Evolutionary conservation across 2,113 vertebrate genomes (phyloP).

Genomic region (Bos taurus): ARS-UCD2.0 NC_037341.1:45164001-45164500

Average conservation of each 20-base stretch:
- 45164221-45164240: background rate
- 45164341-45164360: background rate
- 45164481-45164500: background rate
- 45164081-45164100: background rate
- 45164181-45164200: background rate
- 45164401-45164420: background rate
- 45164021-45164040: background rate
- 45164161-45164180: background rate
- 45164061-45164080: background rate
- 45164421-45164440: background rate
- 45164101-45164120: background rate
- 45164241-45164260: background rate
- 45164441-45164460: background rate
- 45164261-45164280: background rate
- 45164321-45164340: background rate
- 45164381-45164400: background rate
- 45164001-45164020: background rate
- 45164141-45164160: background rate
- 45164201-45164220: background rate
- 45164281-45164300: background rate
- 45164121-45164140: background rate
- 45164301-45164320: background rate
- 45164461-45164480: background rate
- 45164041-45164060: background rate
- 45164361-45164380: background rate